phyloP scores from a whole-genome alignment of 2,797 vertebrate species.

The Oreochromis grahami region DNA sequence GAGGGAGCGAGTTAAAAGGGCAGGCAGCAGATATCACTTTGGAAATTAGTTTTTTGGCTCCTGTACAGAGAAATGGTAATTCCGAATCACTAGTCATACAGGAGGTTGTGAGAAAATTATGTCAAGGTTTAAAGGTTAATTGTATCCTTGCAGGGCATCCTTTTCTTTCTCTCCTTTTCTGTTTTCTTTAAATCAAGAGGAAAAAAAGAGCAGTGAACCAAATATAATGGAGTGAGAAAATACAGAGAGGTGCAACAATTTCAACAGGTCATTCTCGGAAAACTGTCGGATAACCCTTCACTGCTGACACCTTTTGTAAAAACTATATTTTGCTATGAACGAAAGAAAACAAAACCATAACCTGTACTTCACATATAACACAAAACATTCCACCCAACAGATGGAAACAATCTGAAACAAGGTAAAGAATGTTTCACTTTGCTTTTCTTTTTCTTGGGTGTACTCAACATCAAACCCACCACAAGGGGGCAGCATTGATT shows the following conservation, averaged over 20 bases:
- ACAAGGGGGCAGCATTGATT: conserved; percentile 59
- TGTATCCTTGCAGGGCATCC: conserved; percentile 9
- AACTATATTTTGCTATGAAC: background rate
- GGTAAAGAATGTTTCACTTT: background rate
- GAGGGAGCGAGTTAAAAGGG: background rate
- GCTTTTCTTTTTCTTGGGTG: background rate
- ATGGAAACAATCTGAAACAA: background rate
- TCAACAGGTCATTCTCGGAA: background rate
- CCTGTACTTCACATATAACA: background rate
- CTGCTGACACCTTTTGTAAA: background rate
- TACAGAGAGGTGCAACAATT: background rate
- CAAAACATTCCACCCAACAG: background rate
- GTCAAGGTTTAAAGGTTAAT: conserved; percentile 40
- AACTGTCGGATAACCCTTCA: background rate
- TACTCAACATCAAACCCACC: background rate
- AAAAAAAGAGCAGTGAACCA: background rate
- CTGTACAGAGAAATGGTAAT: background rate
- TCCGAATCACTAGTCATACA: background rate
- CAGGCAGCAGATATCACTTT: background rate
- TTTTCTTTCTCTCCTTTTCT: background rate
- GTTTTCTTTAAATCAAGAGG: background rate
- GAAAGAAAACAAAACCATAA: background rate
- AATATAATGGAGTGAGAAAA: background rate
- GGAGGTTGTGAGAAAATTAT: conserved; percentile 7
- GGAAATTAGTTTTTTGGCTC: conserved; percentile 16